phyloP scores from a whole-genome alignment of 2,888 invertebrate species.

The Amorpha juglandis region DNA sequence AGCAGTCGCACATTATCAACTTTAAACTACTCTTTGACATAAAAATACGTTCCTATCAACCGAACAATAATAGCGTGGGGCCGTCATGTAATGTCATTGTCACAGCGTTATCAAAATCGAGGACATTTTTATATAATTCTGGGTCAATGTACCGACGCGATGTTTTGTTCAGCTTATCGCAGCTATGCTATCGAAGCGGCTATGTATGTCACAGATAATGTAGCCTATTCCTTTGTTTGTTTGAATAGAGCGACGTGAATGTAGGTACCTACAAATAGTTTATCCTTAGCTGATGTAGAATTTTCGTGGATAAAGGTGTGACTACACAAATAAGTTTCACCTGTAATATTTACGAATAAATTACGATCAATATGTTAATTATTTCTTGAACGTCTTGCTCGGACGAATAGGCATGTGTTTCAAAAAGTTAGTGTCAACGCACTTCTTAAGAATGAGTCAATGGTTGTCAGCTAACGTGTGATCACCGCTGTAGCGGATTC shows the following conservation, averaged over 20 bases:
- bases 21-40: conserved; percentile 23
- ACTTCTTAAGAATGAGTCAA: conserved; percentile 57
- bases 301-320: not conserved
- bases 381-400: conserved; percentile 26
- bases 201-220: conserved; percentile 80
- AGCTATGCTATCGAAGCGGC: conserved; percentile 64
- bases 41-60: conserved; percentile 30
- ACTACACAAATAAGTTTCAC: not conserved
- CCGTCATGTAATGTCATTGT: conserved; percentile 78
- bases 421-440: conserved; percentile 58
- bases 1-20: not conserved
- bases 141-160: conserved; percentile 81
- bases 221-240: conserved; percentile 61
- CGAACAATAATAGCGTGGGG: conserved; percentile 52
- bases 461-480: conserved; percentile 42
- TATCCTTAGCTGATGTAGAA: conserved; percentile 12
- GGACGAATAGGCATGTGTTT: conserved; percentile 34
- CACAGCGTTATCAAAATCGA: conserved; percentile 76
- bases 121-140: conserved; percentile 82
- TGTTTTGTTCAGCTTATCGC: conserved; percentile 81
- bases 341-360: conserved; percentile 18
- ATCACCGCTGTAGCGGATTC: conserved; percentile 47
- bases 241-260: conserved; percentile 31
- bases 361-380: conserved; percentile 25
- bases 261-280: conserved; percentile 31